A percentile compares a stretch with the other conserved stretches of the same genome.
phyloP scores from a whole-genome alignment of 2,113 vertebrate species.

The Zosterops pallidus region DNA sequence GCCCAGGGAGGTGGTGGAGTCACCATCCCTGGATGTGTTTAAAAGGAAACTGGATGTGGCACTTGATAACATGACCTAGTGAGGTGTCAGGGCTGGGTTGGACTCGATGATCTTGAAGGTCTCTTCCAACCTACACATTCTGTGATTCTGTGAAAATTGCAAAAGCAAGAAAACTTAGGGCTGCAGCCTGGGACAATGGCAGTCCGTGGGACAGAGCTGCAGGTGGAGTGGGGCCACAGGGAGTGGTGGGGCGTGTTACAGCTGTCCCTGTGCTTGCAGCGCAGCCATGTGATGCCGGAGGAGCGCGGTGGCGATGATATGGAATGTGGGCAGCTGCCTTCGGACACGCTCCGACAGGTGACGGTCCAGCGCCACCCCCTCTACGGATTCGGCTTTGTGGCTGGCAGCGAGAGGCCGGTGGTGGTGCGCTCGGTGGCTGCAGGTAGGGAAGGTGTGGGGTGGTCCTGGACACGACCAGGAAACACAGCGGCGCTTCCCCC shows the following conservation, averaged over 20 bases:
- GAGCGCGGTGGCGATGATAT: conserved; percentile 85
- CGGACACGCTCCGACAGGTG: conserved; percentile 90
- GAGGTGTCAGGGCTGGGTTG: too few relatives aligned
- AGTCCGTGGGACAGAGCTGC: neutral
- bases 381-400: conserved; percentile 94
- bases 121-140: too few relatives aligned
- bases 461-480: neutral
- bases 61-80: too few relatives aligned
- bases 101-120: too few relatives aligned
- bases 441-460: conserved; percentile 75
- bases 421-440: conserved; percentile 92
- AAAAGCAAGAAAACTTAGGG: too few relatives aligned
- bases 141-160: too few relatives aligned
- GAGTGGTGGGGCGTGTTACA: rapidly evolving
- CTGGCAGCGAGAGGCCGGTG: conserved; percentile 91
- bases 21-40: too few relatives aligned
- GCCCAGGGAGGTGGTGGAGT: too few relatives aligned
- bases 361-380: conserved; percentile 86
- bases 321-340: conserved; percentile 93
- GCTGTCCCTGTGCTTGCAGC: neutral
- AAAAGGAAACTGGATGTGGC: too few relatives aligned
- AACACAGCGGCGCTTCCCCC: neutral
- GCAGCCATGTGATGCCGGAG: conserved; percentile 93
- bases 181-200: too few relatives aligned
- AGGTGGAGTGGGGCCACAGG: neutral